These are phyloP conservation scores for Albula goreensis DNA, from an alignment of 2,113 vertebrate genomes.

Conservation along the genomic window DNA sequence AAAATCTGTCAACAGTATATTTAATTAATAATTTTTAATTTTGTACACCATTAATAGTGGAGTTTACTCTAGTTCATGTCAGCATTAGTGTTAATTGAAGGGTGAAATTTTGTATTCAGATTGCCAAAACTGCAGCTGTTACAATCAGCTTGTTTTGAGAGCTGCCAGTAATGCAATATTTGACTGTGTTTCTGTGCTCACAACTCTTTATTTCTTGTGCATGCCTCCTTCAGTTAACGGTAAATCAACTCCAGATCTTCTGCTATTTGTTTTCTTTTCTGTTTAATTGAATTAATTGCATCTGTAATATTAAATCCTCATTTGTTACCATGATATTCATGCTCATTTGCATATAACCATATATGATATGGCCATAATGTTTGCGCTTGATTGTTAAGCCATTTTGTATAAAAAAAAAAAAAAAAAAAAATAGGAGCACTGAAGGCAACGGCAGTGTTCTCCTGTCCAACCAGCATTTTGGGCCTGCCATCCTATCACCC, in stretches of 20 bases:
- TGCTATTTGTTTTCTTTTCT: constrained; percentile 37
- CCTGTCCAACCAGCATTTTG: neutral
- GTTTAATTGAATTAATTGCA: constrained; percentile 38
- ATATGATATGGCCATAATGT: constrained; percentile 31
- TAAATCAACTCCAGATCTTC: constrained; percentile 64
- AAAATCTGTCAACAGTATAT: no score
- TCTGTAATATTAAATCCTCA: constrained; percentile 25
- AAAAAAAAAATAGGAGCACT: constrained; percentile 7
- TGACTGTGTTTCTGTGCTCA: constrained; percentile 53
- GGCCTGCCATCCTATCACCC: neutral
- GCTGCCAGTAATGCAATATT: constrained; percentile 27
- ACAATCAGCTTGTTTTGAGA: neutral
- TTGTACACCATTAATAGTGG: neutral
- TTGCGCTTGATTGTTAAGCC: constrained; percentile 21
- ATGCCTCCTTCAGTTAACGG: constrained; percentile 76
- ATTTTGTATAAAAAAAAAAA: neutral
- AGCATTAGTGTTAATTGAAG: neutral
- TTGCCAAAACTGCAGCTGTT: no score
- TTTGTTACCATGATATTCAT: constrained; percentile 37
- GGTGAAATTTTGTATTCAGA: no score
- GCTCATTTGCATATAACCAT: constrained; percentile 41
- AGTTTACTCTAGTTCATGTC: neutral
- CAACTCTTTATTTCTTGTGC: constrained; percentile 62
- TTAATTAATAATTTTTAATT: no score
- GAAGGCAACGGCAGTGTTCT: neutral